Conservation (phyloP, 2,797 vertebrate species). For the Acanthurus tractus region DNA sequence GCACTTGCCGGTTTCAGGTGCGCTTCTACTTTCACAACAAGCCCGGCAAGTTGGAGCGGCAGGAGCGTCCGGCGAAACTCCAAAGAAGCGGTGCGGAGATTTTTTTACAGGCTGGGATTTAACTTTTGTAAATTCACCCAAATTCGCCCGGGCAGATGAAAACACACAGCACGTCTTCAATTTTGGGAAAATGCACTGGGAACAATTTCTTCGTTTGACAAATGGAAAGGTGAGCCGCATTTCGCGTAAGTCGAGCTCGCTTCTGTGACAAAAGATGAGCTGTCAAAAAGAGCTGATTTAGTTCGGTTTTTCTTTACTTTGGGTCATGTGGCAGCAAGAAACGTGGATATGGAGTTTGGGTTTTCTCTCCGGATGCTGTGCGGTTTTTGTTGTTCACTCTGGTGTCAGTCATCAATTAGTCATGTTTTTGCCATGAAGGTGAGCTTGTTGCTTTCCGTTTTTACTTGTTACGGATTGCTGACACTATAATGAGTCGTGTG, state of each 20-base stretch:
- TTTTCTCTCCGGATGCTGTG: constrained; percentile 10
- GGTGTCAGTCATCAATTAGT: constrained; percentile 63
- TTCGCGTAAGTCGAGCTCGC: neutral
- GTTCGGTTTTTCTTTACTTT: neutral
- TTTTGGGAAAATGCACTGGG: constrained; percentile 84
- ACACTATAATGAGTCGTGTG: neutral
- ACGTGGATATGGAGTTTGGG: neutral
- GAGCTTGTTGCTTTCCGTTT: constrained; percentile 29
- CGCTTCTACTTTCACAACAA: constrained; percentile 78
- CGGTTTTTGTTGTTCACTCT: constrained; percentile 37
- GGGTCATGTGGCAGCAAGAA: neutral
- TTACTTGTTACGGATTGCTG: constrained; percentile 32
- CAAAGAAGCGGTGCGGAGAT: neutral
- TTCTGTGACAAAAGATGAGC: neutral
- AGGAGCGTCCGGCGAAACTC: neutral
- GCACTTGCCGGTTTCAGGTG: constrained; percentile 72
- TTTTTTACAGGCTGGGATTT: neutral
- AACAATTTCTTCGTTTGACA: constrained; percentile 80
- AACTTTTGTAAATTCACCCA: neutral
- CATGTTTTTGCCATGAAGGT: constrained; percentile 47
- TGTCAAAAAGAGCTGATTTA: rapidly evolving
- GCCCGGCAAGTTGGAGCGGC: constrained; percentile 21
- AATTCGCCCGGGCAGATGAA: constrained; percentile 49
- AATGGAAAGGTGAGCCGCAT: constrained; percentile 82
- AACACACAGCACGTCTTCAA: neutral